Base-by-base conservation (phyloP, 2,113 vertebrate species). In the Clupea harengus region DNA sequence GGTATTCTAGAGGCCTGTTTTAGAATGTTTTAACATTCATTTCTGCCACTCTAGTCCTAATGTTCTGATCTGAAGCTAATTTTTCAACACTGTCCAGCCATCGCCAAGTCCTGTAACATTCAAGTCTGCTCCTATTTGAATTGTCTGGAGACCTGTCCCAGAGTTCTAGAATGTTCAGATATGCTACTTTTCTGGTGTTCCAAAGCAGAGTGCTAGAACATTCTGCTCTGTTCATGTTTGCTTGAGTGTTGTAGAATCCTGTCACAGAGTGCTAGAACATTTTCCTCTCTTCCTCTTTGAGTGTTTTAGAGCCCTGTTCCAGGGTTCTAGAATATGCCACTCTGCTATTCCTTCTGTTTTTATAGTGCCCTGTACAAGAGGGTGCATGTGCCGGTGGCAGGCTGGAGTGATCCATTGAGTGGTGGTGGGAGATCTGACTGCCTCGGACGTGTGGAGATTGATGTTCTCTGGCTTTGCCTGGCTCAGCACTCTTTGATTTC, bases 401-500 rank as follows among this genome's bases (percentile, higher is more conserved):
- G 72, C 28, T 78, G 32, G 72, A 39, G 72, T 78, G 72, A 78
- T 78, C 72, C 72, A 78, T 78, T 39, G 72, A 39, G 72, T 28
- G 28, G 28, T 10, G 72, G 28, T 32, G 28, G 93, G 92, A 91
- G 93, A 93, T 91, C 92, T 92, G 92, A 93, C 93, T 91, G 88
- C 90, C 89, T 89, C 93, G 88, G 92, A 95, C 92, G 91, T 87
- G 91, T 57, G 54, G 89, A 94, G 94, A 95, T 93, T 92, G 93
- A 94, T 93, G 92, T 89, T 83, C 89, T 90, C 89, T 89, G 89
- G 90, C 92, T 93, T 87, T 92, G 87, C 92, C 88, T 94, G 92
- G 92, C 93, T 95, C 93, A 94, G 94, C 94, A 93, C 88, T 94
- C 91, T 92, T 92, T 93, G 91, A 94, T 94, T 92, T 94, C 89